Evolutionary conservation across 2,797 vertebrate genomes (phyloP), one percentile per base, ranked within the genome.

Genomic region (Steatocranus sp.): DNA sequence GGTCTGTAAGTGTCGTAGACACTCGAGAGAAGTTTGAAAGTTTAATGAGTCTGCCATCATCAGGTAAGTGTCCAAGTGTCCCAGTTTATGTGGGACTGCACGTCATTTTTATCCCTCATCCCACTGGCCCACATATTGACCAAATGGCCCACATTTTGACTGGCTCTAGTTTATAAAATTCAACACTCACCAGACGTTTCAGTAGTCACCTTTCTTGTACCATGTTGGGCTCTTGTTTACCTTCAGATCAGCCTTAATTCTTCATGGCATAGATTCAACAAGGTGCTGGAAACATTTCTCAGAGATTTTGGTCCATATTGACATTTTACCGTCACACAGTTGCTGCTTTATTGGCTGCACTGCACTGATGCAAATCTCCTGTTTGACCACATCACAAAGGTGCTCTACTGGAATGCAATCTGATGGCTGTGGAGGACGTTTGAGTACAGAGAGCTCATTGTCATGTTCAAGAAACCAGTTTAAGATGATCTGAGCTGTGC

Each of bases 111-210:
- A 70, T 70, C 66, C 66, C 23, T 46, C 66, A 46, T 70, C 66
- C 41, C 41, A 46, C 2, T 70, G 41, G 1, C 41, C 66, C 63
- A 68, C 63, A 68, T 68, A 11, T 43, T 68, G 38, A 68, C 38
- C 63, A 43, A 68, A 68, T 68, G 38, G 12, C 36, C 63, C 63
- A 68, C 63, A 68, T 68, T 68, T 68, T 68, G 38, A 68, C 14
- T 43, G 63, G 63, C 63, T 43, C 38, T 68, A 25, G 14, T 27
- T 27, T 27, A 43, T 43, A 43, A 43, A 11, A 43, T 68, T 43
- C 38, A 27, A 68, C 36, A 23, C 23, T 43, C 36, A 25, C 38
- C 38, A 68, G 23, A 25, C 2, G 0, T 18, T 68, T 68, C 23
- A 68, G 63, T 17, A 17, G 38, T 17, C 38, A 68, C 20, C 63